phyloP scores from a whole-genome alignment of 2,888 invertebrate species.

The Fragum whitleyi region DNA sequence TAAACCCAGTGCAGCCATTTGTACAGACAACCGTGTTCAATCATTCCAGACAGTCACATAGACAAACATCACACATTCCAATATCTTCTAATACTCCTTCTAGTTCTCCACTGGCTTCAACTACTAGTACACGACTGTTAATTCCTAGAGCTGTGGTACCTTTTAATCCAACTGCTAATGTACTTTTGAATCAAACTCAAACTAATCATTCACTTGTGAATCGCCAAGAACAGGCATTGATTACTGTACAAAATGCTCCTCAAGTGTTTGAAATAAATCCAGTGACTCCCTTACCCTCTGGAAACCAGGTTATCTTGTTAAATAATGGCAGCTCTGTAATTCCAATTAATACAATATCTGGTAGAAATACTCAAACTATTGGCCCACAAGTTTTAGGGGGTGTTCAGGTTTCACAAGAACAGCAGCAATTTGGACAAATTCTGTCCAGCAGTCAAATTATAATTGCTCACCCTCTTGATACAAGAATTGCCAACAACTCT shows the following conservation, averaged over 20 bases:
- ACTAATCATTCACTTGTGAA: background rate
- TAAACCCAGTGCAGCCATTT: slow-evolving; percentile 27
- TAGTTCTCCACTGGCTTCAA: background rate
- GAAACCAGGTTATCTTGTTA: background rate
- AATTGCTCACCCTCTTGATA: slow-evolving; percentile 1
- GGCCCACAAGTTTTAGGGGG: background rate
- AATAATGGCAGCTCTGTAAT: slow-evolving; percentile 3
- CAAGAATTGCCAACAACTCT: background rate
- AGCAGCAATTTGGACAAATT: slow-evolving; percentile 13
- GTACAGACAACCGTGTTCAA: slow-evolving; percentile 3
- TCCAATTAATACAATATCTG: slow-evolving; percentile 15
- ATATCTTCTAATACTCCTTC: background rate
- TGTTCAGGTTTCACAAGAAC: background rate
- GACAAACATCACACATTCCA: slow-evolving; percentile 1
- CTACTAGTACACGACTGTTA: background rate
- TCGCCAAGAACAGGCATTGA: slow-evolving; percentile 4
- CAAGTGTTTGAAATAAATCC: slow-evolving; percentile 18
- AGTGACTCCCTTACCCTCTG: background rate
- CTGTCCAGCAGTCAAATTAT: slow-evolving; percentile 11
- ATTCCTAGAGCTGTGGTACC: background rate
- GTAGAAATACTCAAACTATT: background rate
- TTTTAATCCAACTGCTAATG: background rate
- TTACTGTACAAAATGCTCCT: background rate
- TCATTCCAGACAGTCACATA: background rate
- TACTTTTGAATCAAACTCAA: background rate